Conservation (phyloP, 1,140 invertebrate genomes). For the Bathynomus jamesi region DNA sequence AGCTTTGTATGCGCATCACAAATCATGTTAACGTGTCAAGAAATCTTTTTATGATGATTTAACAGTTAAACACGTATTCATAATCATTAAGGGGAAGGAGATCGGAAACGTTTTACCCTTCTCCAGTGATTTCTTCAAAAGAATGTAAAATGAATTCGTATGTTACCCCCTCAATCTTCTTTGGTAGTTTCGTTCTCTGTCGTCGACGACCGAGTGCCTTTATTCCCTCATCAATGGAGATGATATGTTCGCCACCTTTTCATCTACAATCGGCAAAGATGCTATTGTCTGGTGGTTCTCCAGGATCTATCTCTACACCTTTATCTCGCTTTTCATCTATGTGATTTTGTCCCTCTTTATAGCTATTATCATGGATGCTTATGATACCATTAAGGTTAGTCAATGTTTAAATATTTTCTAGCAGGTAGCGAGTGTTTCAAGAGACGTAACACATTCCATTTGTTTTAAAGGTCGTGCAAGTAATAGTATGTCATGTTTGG, state of each 20-base stretch:
- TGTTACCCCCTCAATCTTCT: too few relatives aligned
- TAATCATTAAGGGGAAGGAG: too few relatives aligned
- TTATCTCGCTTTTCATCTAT: slow-evolving; percentile 96
- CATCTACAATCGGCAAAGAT: slow-evolving; percentile 78
- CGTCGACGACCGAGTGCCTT: slow-evolving; percentile 80
- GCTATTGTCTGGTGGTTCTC: slow-evolving; percentile 90
- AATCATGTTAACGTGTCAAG: too few relatives aligned
- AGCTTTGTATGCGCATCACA: too few relatives aligned
- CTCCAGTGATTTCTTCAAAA: neutral
- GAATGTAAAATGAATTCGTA: neutral
- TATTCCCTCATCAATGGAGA: slow-evolving; percentile 98
- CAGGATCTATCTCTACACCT: slow-evolving; percentile 91
- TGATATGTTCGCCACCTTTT: slow-evolving; percentile 98
- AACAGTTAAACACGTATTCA: too few relatives aligned
- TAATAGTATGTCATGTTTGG: neutral
- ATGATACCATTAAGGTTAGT: slow-evolving; percentile 84
- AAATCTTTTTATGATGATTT: too few relatives aligned
- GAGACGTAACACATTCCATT: neutral
- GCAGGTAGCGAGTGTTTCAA: neutral
- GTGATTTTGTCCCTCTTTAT: slow-evolving; percentile 96
- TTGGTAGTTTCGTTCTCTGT: slow-evolving; percentile 67
- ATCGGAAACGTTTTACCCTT: too few relatives aligned
- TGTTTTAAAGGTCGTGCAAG: neutral
- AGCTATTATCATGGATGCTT: slow-evolving; percentile 97
- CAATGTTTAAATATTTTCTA: neutral